phyloP scores from a whole-genome alignment of 2,888 invertebrate species.

The Anoncus sp. region DNA sequence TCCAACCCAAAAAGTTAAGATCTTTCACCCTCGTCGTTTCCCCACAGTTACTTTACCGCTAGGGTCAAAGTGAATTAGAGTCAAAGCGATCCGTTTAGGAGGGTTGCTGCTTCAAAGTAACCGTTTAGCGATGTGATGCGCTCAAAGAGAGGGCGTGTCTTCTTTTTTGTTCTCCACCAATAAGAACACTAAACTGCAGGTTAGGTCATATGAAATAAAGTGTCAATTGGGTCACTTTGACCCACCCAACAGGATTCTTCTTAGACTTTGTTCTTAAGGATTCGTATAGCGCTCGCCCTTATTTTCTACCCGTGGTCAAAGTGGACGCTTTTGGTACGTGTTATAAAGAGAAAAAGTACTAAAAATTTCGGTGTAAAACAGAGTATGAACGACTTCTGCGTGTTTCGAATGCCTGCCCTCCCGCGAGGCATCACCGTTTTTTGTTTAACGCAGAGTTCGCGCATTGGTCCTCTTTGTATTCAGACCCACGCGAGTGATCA shows the following conservation, averaged over 20 bases:
- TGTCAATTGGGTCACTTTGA: background rate
- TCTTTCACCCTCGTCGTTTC: background rate
- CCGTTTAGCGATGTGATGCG: background rate
- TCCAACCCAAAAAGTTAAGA: slow-evolving; percentile 10
- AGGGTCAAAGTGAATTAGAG: background rate
- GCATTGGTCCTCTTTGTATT: too few relatives aligned
- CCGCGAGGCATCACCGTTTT: background rate
- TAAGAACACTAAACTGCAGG: background rate
- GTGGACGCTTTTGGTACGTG: background rate
- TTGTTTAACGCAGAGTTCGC: background rate
- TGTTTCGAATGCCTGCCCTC: background rate
- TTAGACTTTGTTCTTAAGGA: background rate
- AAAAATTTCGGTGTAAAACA: background rate
- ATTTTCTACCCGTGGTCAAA: background rate
- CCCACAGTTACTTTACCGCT: background rate
- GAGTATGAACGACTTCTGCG: background rate
- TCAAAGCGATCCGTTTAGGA: slow-evolving; percentile 5
- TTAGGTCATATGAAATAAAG: background rate
- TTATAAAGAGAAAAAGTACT: background rate
- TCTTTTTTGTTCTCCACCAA: background rate
- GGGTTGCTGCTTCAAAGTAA: background rate
- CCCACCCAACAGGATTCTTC: background rate
- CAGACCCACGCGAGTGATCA: too few relatives aligned
- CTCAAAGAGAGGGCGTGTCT: background rate
- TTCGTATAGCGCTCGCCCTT: background rate